Evolutionary conservation across 2,888 invertebrate genomes (phyloP), one percentile per base, ranked within the genome.

Genomic region (Pseudococcus longispinus): DNA sequence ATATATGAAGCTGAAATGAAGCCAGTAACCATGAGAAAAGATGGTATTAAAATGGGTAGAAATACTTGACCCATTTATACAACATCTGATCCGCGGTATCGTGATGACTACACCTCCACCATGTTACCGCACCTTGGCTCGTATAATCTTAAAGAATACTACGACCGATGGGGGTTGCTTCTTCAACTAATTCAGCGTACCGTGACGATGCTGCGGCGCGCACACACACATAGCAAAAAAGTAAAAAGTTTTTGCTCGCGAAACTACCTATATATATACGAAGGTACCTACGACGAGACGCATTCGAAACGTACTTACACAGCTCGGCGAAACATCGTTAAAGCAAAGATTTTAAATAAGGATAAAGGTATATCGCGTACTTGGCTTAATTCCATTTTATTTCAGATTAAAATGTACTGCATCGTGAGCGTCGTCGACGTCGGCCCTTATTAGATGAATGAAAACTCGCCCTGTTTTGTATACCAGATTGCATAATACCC

Each of bases 311-410:
- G 26, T 29, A 29, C 37, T 37, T 37, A 5, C 15, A 70, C 29
- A 29, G 70, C 18, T 37, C 32, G 13, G 60, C 20, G 20, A 60
- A 60, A 60, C 60, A 60, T 70, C 29, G 70, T 70, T 29, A 20
- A 70, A 70, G 70, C 5, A 29, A 70, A 70, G 70, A 70, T 70
- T 70, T 70, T 29, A 70, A 70, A 70, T 70, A 70, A 70, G 70
- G 70, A 70, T 70, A 70, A 70, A 70, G 70, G 70, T 70, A 70
- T 70, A 60, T 23, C 20, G 37, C 37, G 60, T 60, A 70, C 15
- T 70, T 70, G 70, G 70, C 70, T 70, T 70, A 70, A 70, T 70
- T 70, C 70, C 70, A 70, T 70, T 70, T 70, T 70, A 32, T 70
- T 70, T 70, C 29, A 29, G 70, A 70, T 70, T 70, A 70, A 70